These are phyloP conservation scores for Orussus abietinus DNA, from an alignment of 1,140 invertebrate genomes.

Conservation along the genomic window DNA sequence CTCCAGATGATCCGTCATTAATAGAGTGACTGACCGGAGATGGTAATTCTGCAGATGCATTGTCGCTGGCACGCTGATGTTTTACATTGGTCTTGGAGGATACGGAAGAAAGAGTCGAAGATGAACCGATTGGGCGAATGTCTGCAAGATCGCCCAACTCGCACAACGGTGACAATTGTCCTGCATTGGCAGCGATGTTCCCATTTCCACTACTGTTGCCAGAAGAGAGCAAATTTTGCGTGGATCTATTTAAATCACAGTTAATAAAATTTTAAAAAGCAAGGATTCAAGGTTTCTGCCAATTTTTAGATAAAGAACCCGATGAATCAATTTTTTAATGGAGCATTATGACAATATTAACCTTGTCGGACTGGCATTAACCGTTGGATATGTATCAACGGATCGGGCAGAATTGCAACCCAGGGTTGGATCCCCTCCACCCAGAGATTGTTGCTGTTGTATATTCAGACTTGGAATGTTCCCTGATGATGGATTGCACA, in stretches of 20 bases:
- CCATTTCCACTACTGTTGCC: too few species aligned
- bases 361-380: constrained; percentile 28
- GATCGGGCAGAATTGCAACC: constrained; percentile 25
- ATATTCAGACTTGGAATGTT: constrained; percentile 19
- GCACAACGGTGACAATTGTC: constrained; percentile 33
- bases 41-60: constrained; percentile 19
- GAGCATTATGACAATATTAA: constrained; percentile 15
- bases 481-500: constrained; percentile 18
- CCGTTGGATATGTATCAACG: constrained; percentile 31
- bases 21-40: constrained; percentile 14
- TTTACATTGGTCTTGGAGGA: constrained; percentile 31
- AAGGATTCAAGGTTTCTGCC: too few species aligned
- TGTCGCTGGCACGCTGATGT: constrained; percentile 23
- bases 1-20: constrained; percentile 24
- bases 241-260: constrained; percentile 21
- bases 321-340: too few species aligned
- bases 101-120: constrained; percentile 28
- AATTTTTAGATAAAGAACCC: too few species aligned
- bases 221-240: constrained; percentile 25
- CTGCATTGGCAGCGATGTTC: constrained; percentile 16
- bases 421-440: constrained; percentile 23
- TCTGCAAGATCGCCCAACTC: constrained; percentile 30
- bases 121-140: constrained; percentile 29
- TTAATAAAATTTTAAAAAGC: too few species aligned
- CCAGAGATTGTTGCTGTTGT: constrained; percentile 24